phyloP scores from a whole-genome alignment of 2,797 vertebrate species.

The Phoxinus dragarum region DNA sequence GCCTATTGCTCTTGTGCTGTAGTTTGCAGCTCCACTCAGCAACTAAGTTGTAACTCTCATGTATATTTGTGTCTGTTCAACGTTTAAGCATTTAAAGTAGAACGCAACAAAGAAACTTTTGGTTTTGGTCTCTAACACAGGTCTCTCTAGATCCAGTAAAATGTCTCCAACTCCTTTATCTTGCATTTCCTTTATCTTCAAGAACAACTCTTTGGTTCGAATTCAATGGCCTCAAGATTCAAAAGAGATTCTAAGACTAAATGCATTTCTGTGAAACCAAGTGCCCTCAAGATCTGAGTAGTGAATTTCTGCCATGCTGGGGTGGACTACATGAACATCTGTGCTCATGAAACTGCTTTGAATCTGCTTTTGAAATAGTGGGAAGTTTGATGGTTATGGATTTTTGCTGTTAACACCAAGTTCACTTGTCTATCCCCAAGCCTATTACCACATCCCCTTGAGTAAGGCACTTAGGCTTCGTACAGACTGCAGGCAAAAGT shows the following conservation, averaged over 20 bases:
- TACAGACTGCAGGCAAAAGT: background rate
- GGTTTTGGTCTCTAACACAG: background rate
- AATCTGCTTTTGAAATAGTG: background rate
- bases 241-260: background rate
- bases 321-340: background rate
- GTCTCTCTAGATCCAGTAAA: background rate
- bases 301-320: background rate
- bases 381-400: background rate
- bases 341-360: background rate
- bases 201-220: background rate
- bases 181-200: background rate
- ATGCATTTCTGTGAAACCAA: conserved; percentile 1
- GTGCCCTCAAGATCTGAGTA: background rate
- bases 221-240: background rate
- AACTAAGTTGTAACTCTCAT: background rate
- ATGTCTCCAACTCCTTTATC: background rate
- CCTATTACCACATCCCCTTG: background rate
- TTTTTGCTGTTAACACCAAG: background rate
- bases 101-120: background rate
- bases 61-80: conserved; percentile 23
- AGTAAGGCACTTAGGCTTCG: background rate
- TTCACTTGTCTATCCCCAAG: background rate
- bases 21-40: conserved; percentile 3
- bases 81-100: background rate
- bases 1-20: conserved; percentile 14